Evolutionary conservation across 2,888 invertebrate genomes (phyloP).

Genomic region (Chymomyza amoena): DNA sequence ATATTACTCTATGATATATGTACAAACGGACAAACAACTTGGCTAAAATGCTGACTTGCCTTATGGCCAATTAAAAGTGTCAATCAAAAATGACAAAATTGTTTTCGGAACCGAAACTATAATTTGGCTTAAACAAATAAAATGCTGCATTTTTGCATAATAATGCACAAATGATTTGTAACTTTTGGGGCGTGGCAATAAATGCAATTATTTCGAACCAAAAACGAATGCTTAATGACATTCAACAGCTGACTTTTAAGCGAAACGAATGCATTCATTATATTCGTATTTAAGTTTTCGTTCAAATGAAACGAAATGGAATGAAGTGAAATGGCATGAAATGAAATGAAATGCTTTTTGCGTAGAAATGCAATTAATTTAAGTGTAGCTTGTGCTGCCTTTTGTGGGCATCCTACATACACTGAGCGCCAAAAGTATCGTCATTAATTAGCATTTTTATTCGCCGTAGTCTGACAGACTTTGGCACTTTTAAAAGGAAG

Average conservation of each 20-base stretch:
- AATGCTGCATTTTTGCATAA: slow-evolving; percentile 30
- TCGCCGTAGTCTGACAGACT: slow-evolving; percentile 19
- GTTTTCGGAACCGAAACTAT: not conserved
- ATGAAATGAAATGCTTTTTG: slow-evolving; percentile 4
- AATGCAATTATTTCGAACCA: not conserved
- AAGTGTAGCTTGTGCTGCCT: slow-evolving; percentile 4
- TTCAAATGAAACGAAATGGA: not conserved
- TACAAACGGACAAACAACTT: slow-evolving; percentile 19
- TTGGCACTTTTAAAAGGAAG: not conserved
- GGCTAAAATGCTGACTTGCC: slow-evolving; percentile 41
- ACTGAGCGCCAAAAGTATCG: slow-evolving; percentile 42
- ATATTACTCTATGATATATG: slow-evolving; percentile 23
- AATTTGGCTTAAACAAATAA: not conserved
- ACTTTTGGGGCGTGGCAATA: slow-evolving; percentile 7
- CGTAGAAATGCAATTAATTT: slow-evolving; percentile 45
- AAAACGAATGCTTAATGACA: not conserved
- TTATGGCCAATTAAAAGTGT: slow-evolving; percentile 50
- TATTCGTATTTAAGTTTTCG: not conserved
- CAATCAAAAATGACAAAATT: slow-evolving; percentile 67
- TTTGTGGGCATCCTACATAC: not conserved
- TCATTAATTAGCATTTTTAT: slow-evolving; percentile 61
- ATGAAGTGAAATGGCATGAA: not conserved
- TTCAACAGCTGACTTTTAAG: not conserved
- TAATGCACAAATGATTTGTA: slow-evolving; percentile 50
- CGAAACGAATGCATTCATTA: not conserved